These are phyloP conservation scores for Polietes domitor DNA, from an alignment of 2,888 invertebrate species.

Conservation along the genomic window DNA sequence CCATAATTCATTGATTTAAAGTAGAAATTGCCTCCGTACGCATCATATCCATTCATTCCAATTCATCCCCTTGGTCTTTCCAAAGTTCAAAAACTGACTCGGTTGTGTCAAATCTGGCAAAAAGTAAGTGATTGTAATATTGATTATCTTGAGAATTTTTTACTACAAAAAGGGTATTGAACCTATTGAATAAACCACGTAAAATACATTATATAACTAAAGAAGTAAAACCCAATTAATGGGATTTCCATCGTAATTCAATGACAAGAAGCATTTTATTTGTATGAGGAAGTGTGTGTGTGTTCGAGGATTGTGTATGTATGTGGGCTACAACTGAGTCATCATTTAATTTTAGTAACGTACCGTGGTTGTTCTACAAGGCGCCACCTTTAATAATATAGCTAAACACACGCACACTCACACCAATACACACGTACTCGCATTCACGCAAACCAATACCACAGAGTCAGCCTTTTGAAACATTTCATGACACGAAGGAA, in stretches of 20 bases:
- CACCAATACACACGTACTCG: neutral
- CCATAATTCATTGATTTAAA: no score
- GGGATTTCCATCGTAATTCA: neutral
- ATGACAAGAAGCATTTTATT: neutral
- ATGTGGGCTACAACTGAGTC: conserved; percentile 14
- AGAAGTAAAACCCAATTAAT: no score
- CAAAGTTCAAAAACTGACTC: no score
- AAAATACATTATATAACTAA: no score
- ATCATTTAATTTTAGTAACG: conserved; percentile 33
- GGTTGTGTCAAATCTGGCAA: no score
- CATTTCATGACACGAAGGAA: conserved; percentile 14
- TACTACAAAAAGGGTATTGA: no score
- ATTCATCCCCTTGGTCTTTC: no score
- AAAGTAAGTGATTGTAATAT: no score
- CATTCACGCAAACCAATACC: neutral
- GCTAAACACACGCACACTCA: neutral
- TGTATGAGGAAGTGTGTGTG: neutral
- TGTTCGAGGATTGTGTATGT: neutral
- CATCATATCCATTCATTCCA: no score
- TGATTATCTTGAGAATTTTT: no score
- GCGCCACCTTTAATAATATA: neutral
- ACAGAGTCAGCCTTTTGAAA: conserved; percentile 35
- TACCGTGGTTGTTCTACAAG: neutral
- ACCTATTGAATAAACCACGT: no score
- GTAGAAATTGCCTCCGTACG: no score